Evolutionary conservation across 2,113 vertebrate species (phyloP).

Genomic region (Eubucco bourcierii): DNA sequence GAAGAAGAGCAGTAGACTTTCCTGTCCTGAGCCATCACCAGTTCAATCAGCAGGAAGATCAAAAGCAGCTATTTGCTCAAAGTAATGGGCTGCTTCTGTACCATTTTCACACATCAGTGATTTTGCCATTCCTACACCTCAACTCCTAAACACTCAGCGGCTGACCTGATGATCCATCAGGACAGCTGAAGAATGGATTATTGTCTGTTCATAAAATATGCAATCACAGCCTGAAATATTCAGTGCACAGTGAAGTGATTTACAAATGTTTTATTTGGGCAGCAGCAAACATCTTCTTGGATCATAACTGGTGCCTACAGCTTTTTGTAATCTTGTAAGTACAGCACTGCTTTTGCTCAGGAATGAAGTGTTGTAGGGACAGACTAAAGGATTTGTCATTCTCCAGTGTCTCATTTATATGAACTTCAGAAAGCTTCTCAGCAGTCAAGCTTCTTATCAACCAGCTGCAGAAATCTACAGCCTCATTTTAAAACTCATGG

Average conservation of each 20-base stretch:
- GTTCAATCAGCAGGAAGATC: slow-evolving; percentile 11
- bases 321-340: slow-evolving; percentile 24
- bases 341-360: not conserved
- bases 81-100: slow-evolving; percentile 12
- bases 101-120: not conserved
- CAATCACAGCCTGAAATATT: not conserved
- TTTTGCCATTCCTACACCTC: slow-evolving; percentile 1
- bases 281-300: not conserved
- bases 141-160: not conserved
- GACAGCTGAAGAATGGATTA: slow-evolving; percentile 3
- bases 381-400: slow-evolving; percentile 36
- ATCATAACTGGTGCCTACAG: not conserved
- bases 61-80: slow-evolving; percentile 36
- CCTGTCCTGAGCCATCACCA: not conserved
- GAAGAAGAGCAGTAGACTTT: not conserved
- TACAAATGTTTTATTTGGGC: not conserved
- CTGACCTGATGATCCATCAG: not conserved
- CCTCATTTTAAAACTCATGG: slow-evolving; percentile 2
- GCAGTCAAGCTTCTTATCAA: slow-evolving; percentile 45
- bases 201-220: not conserved
- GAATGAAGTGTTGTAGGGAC: not conserved
- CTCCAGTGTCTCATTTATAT: slow-evolving; percentile 38
- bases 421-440: slow-evolving; percentile 20
- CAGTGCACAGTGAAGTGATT: not conserved
- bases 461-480: slow-evolving; percentile 19